Evolutionary conservation across 2,113 vertebrate genomes (phyloP), one percentile per base, ranked within the genome.

Genomic region (Brevimyrus niger): DNA sequence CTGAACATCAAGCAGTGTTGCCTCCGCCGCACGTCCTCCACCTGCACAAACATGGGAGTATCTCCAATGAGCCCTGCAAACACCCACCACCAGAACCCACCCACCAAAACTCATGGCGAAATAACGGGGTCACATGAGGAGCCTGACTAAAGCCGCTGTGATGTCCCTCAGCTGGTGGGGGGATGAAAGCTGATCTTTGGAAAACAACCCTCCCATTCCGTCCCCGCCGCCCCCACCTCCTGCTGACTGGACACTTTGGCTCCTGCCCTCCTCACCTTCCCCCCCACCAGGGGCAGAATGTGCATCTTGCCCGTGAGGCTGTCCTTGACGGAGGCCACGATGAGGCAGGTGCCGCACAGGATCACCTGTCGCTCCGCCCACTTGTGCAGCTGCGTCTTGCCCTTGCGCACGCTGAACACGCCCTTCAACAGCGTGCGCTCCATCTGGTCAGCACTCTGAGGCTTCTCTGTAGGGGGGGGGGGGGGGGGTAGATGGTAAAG

Each of bases 321-420:
- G 46, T 99, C 98, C 93, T 99, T 99, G 92, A 98, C 96, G 0
- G 98, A 99, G 92, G 98, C 98, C 94, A 99, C 98, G 1, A 98
- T 97, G 89, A 99, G 96, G 93, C 97, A 98, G 0, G 98, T 99
- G 51, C 98, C 98, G 87, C 98, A 99, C 90, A 99, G 97, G 73
- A 98, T 96, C 76, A 99, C 98, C 35, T 97, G 95, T 82, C 98
- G 97, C 93, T 99, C 98, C 0, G 98, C 97, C 98, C 98, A 99
- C 94, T 99, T 99, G 94, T 99, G 98, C 92, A 99, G 93, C 94
- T 99, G 98, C 0, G 97, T 98, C 93, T 98, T 99, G 53, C 98
- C 98, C 92, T 99, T 99, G 69, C 98, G 96, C 11, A 99, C 98
- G 0, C 91, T 98, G 90, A 98, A 99, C 87, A 98, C 94, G 0